Base-by-base conservation (phyloP, 2,797 vertebrate species). In the Chaetophractus vellerosus region DNA sequence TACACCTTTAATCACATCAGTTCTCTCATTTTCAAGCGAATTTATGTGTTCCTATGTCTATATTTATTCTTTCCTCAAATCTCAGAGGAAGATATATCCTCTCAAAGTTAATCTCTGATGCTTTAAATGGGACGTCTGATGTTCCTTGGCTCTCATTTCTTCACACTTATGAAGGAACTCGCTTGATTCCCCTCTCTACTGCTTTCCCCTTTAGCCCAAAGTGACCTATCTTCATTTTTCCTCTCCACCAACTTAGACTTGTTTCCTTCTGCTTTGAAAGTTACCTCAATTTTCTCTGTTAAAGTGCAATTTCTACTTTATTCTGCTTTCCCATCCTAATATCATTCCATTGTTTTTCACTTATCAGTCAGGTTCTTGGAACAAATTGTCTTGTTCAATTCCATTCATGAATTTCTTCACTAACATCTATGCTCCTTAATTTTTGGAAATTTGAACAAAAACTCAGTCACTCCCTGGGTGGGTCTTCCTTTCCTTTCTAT, bases 221-320 rank as follows among this genome's bases (percentile, higher is more conserved):
- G 19, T 72, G 11, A 5, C 8, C 28, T 74, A 5, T 72, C n/a
- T 15, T n/a, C 2, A 48, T 41, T 14, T 28, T 26, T 1, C 10
- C 6, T 4, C 18, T 31, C 18, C 19, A 14, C 24, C 24, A 64
- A 23, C 28, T 80, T 48, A 23, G 3, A 50, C 5, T 64, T 74
- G 5, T 87, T 57, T 84, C 11, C 24, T 80, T 91, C 26, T 80
- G 21, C n/a, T 88, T 89, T 88, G 26, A 75, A 76, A 38, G 28
- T 9, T 38, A 48, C 6, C 24, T 76, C 66, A 26, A 9, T 86
- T 78, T 90, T 74, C 38, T 61, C 23, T 36, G 28, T 33, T 63
- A 24, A 86, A 83, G 21, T 38, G 24, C 48, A 18, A 26, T 23
- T 41, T 72, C 91, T n/a, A 75, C 12, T 88, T 80, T 21, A 19